Percentiles rank a stretch among this genome's conserved stretches.
Evolutionary conservation across 2,888 invertebrate species (phyloP).

Genomic region (Pollenia angustigena): DNA sequence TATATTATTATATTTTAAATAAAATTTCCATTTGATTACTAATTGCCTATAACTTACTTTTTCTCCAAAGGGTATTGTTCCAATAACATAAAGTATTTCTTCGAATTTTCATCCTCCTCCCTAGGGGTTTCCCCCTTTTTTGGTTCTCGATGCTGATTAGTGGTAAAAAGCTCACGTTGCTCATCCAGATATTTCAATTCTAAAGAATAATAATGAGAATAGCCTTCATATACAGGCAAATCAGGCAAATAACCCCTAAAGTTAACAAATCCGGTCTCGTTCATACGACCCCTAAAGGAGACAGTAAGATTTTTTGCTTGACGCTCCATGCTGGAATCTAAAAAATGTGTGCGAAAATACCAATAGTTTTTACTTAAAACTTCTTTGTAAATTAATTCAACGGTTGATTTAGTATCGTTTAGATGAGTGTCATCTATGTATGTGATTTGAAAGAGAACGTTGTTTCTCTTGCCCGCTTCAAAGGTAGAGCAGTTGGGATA

Average conservation of each 20-base stretch:
- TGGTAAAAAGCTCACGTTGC: too few relatives aligned
- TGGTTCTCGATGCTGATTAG: too few relatives aligned
- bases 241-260: slow-evolving; percentile 87
- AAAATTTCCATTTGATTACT: too few relatives aligned
- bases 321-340: slow-evolving; percentile 7
- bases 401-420: not conserved
- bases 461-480: not conserved
- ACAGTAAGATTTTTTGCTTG: slow-evolving; percentile 83
- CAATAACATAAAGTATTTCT: too few relatives aligned
- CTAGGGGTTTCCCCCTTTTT: too few relatives aligned
- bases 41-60: too few relatives aligned
- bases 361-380: too few relatives aligned
- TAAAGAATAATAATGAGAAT: slow-evolving; percentile 76
- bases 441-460: slow-evolving; percentile 76
- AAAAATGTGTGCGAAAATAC: too few relatives aligned
- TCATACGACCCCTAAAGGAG: slow-evolving; percentile 83
- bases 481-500: not conserved
- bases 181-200: slow-evolving; percentile 49
- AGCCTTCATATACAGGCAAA: slow-evolving; percentile 77
- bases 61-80: too few relatives aligned
- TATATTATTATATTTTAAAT: too few relatives aligned
- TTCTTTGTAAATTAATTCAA: not conserved
- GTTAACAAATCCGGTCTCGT: slow-evolving; percentile 87
- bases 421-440: slow-evolving; percentile 87
- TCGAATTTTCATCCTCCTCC: too few relatives aligned